Evolutionary conservation across 2,113 vertebrate species (phyloP).

Genomic region (Argyrosomus japonicus): DNA sequence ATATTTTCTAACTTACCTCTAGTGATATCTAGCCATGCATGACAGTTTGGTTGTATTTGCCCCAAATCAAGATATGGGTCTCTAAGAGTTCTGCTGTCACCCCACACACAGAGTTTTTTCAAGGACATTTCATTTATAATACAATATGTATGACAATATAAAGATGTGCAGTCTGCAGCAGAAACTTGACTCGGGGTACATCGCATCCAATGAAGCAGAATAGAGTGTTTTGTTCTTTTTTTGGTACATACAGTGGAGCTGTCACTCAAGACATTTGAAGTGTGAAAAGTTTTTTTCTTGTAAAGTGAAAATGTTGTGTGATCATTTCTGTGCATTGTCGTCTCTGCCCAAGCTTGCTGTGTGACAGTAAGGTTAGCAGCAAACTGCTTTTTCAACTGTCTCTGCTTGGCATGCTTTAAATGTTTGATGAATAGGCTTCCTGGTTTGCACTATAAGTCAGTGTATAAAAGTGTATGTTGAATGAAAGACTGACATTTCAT

Average conservation of each 20-base stretch:
- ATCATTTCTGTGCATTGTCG: slow-evolving; percentile 10
- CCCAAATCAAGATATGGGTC: not conserved
- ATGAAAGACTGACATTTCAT: not conserved
- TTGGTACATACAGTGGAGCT: not conserved
- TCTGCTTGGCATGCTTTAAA: slow-evolving; percentile 71
- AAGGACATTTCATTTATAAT: not conserved
- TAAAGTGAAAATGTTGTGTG: slow-evolving; percentile 3
- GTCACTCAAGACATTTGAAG: not conserved
- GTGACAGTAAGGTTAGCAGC: slow-evolving; percentile 31
- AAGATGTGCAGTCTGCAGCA: not conserved
- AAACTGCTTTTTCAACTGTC: slow-evolving; percentile 35
- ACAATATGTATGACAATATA: not conserved
- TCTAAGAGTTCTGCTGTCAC: not conserved
- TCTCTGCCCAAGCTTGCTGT: slow-evolving; percentile 29
- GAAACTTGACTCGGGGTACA: not conserved
- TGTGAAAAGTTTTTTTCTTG: not conserved
- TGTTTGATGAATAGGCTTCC: slow-evolving; percentile 2
- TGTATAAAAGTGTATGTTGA: not conserved
- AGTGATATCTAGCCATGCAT: not conserved
- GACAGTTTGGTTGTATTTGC: not conserved
- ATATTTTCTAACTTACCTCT: not conserved
- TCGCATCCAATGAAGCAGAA: not conserved
- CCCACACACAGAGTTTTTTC: too few species aligned
- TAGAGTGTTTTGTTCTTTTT: not conserved
- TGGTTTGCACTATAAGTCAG: not conserved